Conservation (phyloP, 2,797 vertebrate species). For the Capromys pilorides region DNA sequence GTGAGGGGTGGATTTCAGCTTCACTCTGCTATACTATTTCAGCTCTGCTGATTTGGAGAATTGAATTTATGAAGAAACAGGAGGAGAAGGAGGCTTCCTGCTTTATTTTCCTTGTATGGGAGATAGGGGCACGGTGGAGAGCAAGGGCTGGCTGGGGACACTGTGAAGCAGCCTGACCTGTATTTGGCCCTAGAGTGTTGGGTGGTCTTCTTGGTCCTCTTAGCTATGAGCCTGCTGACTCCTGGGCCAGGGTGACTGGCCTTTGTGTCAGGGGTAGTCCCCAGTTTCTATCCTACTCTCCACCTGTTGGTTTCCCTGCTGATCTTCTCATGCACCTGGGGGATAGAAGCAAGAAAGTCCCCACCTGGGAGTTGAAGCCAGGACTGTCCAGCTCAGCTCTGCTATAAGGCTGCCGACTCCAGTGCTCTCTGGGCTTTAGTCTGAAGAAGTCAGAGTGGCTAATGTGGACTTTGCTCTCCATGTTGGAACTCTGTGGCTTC, state of each 20-base stretch:
- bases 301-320: neutral
- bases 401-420: neutral
- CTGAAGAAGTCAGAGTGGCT: neutral
- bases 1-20: neutral
- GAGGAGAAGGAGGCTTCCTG: neutral
- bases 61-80: neutral
- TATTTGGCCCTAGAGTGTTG: neutral
- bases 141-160: neutral
- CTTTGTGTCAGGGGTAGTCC: neutral
- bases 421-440: neutral
- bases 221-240: neutral
- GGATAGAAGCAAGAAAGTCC: neutral
- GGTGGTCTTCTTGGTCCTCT: neutral
- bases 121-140: neutral
- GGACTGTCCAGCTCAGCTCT: neutral
- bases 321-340: too few relatives aligned
- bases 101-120: neutral
- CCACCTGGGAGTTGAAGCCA: neutral
- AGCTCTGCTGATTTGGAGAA: neutral
- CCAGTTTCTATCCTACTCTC: neutral
- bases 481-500: neutral
- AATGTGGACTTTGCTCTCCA: neutral
- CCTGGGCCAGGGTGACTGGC: neutral
- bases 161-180: neutral
- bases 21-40: neutral